A percentile compares a stretch with the other conserved stretches of the same genome.
These are phyloP conservation scores for Athene noctua DNA, from an alignment of 2,113 vertebrate species.

Conservation along the genomic window DNA sequence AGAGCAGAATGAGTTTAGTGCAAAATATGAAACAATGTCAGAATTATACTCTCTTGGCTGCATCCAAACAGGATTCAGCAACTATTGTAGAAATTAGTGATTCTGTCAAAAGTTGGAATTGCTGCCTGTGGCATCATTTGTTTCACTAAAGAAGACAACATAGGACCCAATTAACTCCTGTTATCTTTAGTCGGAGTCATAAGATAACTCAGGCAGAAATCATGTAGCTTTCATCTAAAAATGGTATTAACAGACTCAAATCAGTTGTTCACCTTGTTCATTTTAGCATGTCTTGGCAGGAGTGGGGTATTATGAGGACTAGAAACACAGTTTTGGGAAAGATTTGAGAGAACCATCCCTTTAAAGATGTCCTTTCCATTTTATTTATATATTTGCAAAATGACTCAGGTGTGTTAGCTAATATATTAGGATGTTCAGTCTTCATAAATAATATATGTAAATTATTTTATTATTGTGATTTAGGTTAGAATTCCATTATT, in stretches of 20 bases:
- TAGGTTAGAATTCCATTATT: neutral
- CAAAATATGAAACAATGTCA: neutral
- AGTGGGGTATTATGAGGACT: neutral
- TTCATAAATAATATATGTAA: neutral
- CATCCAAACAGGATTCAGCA: neutral
- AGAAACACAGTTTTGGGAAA: neutral
- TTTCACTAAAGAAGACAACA: neutral
- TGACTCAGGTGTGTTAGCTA: neutral
- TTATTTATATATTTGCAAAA: neutral
- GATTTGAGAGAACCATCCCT: neutral
- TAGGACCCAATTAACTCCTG: neutral
- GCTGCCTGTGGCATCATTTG: neutral
- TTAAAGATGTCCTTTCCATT: neutral
- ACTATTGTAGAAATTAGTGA: neutral
- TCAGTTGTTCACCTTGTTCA: neutral
- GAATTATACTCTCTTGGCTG: neutral
- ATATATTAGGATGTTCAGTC: neutral
- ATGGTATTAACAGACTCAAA: neutral
- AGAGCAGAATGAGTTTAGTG: neutral
- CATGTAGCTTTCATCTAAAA: accelerated
- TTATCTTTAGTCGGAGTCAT: neutral
- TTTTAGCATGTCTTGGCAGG: neutral
- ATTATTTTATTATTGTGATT: neutral
- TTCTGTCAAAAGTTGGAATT: neutral
- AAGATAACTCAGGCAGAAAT: neutral